phyloP scores from a whole-genome alignment of 2,888 invertebrate species.

The Cerceris ruficornis region DNA sequence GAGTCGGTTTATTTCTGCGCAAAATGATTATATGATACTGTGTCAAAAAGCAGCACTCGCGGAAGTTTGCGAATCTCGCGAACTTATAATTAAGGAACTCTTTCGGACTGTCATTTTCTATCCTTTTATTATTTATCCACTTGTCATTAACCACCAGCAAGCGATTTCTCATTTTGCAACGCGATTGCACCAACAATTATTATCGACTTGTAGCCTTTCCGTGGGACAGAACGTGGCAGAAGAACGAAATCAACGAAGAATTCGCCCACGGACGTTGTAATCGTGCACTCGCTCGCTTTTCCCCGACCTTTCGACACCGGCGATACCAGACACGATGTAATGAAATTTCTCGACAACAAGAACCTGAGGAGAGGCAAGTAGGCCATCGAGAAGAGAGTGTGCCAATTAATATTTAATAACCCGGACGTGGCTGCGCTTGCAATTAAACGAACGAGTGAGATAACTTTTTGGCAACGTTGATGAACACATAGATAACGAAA shows the following conservation, averaged over 20 bases:
- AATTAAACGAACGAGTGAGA: slow-evolving; percentile 42
- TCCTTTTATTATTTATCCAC: too few relatives aligned
- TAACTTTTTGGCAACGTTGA: background rate
- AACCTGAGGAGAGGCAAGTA: slow-evolving; percentile 37
- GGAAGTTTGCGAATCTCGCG: too few relatives aligned
- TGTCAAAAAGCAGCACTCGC: too few relatives aligned
- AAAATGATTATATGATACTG: too few relatives aligned
- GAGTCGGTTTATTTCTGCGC: too few relatives aligned
- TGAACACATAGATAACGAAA: background rate
- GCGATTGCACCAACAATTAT: background rate
- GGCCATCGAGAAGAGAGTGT: slow-evolving; percentile 59
- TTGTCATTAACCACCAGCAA: background rate
- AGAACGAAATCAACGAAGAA: background rate
- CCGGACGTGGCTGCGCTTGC: slow-evolving; percentile 49
- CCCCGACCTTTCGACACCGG: slow-evolving; percentile 26
- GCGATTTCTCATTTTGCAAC: background rate
- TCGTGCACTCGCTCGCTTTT: slow-evolving; percentile 29
- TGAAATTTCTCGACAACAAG: slow-evolving; percentile 31
- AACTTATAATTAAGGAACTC: too few relatives aligned
- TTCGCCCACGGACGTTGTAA: slow-evolving; percentile 7
- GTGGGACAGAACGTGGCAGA: slow-evolving; percentile 13
- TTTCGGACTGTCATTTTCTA: too few relatives aligned
- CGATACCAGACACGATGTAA: slow-evolving; percentile 10
- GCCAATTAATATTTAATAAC: slow-evolving; percentile 70
- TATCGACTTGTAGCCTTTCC: background rate